Evolutionary conservation across 1,140 invertebrate species (phyloP), one percentile per base, ranked within the genome.

Genomic region (Halesus radiatus): DNA sequence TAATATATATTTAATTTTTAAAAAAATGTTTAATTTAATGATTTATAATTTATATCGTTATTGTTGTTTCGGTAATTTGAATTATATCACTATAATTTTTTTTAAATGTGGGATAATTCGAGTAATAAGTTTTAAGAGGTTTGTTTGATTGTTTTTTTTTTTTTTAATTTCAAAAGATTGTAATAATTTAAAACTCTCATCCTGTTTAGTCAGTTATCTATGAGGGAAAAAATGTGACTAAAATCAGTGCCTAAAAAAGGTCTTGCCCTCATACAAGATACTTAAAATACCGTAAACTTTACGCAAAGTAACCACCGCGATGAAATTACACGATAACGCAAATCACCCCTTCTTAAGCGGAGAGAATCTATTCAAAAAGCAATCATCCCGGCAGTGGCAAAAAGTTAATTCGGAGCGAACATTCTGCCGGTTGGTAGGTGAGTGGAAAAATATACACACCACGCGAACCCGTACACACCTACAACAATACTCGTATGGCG

Each of bases 301-400:
- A 15, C 68, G 50, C 68, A 52, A 72, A 72, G 68, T 72, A 52
- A 72, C 68, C 68, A 72, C 68, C 23, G 26, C 37, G 68, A 72
- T 72, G 18, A 16, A 72, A 72, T 72, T 72, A 72, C 50, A 72
- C 18, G 68, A 72, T 72, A 72, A 72, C 37, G 68, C 68, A 64
- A 76, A 76, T 76, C 74, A 45, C 60, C 56, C 37, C 29, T 76
- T 76, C 58, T 76, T 76, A 50, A 16, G 56, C 56, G n/a, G 32
- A 70, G 26, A 56, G 56, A 75, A 62, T 54, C 56, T 54, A 54
- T 72, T 80, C 70, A 80, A 66, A 83, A 83, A 80, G 76, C 81
- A 79, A 83, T 83, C 66, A 70, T 80, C 56, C 73, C 54, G 16
- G 23, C 13, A 64, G 52, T 75, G 72, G 58, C 60, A 82, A 79